Conservation (phyloP, 2,888 invertebrate species). For the Galeopsomyia nigrocyanea region DNA sequence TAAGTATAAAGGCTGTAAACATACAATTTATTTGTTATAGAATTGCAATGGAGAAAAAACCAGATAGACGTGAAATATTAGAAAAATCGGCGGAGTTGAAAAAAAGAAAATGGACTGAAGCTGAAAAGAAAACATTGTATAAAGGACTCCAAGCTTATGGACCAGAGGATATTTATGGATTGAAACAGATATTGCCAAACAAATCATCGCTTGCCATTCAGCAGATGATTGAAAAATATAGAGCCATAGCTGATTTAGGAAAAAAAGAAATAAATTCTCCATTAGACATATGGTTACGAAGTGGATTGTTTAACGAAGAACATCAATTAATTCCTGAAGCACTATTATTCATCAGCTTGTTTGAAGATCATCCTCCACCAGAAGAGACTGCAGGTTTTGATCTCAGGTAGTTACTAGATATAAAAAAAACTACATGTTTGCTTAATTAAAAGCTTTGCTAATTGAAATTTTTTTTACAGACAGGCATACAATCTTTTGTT, state of each 20-base stretch:
- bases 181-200: slow-evolving; percentile 50
- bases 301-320: slow-evolving; percentile 52
- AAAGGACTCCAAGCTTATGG: slow-evolving; percentile 57
- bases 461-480: slow-evolving; percentile 52
- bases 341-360: slow-evolving; percentile 58
- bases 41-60: too few species aligned
- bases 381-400: slow-evolving; percentile 55
- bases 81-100: background rate
- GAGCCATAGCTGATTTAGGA: slow-evolving; percentile 49
- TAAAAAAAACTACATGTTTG: background rate
- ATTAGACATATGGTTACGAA: slow-evolving; percentile 56
- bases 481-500: slow-evolving; percentile 59
- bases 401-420: slow-evolving; percentile 50
- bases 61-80: too few species aligned
- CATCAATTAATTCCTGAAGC: slow-evolving; percentile 57
- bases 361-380: slow-evolving; percentile 59
- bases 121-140: slow-evolving; percentile 57
- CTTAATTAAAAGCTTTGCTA: slow-evolving; percentile 1
- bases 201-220: slow-evolving; percentile 53
- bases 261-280: slow-evolving; percentile 42
- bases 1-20: too few species aligned
- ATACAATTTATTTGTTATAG: too few species aligned
- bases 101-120: slow-evolving; percentile 52
- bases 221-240: slow-evolving; percentile 56
- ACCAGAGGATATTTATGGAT: slow-evolving; percentile 50